These are phyloP conservation scores for Alces alces DNA, from an alignment of 2,113 vertebrate genomes.

Conservation along the genomic window DNA sequence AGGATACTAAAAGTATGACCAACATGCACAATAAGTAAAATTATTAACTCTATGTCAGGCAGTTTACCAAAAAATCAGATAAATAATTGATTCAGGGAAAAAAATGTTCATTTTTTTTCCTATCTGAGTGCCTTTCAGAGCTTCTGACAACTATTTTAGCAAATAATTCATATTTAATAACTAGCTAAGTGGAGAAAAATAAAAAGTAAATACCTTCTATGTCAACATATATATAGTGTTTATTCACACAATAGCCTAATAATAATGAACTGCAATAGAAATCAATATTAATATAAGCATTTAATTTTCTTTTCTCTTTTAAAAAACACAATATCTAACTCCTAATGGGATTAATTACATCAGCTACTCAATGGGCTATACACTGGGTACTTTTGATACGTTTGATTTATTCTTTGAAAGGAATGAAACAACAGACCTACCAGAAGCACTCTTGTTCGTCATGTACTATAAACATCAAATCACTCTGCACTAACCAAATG, in stretches of 20 bases:
- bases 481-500: background rate
- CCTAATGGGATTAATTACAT: background rate
- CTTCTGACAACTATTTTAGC: background rate
- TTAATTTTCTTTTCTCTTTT: background rate
- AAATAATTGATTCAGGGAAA: conserved; percentile 17
- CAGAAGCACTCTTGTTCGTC: background rate
- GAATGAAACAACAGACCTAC: background rate
- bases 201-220: background rate
- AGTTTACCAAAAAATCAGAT: background rate
- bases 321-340: background rate
- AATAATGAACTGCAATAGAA: background rate
- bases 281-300: background rate
- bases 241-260: background rate
- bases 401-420: conserved; percentile 28
- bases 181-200: background rate
- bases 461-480: background rate
- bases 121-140: background rate
- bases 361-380: background rate
- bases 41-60: background rate
- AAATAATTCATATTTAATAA: background rate
- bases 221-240: background rate
- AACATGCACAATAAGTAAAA: background rate
- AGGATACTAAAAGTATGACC: background rate
- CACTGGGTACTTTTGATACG: background rate
- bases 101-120: background rate